Base-by-base conservation (phyloP, 2,888 invertebrate genomes). In the Molorchus minor region DNA sequence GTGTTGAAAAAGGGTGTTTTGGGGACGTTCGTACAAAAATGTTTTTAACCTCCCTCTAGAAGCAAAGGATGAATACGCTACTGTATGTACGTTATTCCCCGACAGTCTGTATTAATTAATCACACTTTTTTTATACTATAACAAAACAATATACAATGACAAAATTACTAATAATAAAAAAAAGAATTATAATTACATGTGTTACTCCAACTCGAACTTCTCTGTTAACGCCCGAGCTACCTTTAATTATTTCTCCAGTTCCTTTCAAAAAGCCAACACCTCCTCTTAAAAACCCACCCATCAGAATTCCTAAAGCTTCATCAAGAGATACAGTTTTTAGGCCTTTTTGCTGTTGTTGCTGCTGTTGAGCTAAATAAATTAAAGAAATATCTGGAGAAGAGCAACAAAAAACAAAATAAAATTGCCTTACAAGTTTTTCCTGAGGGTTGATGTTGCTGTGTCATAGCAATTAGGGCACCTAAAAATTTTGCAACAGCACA, bases 121-220 rank as follows among this genome's bases (percentile, higher is more conserved):
- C n/a, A n/a, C n/a, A n/a, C n/a, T n/a, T n/a, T n/a, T n/a, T n/a
- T n/a, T n/a, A n/a, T n/a, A n/a, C n/a, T n/a, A n/a, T n/a, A n/a
- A n/a, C n/a, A n/a, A n/a, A 35, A 2, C 20, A 33, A 29, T 30
- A n/a, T 12, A 33, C 33, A 7, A n/a, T 33, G 33, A 3, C 5
- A n/a, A n/a, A 10, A 33, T 33, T 10, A n/a, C n/a, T n/a, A n/a
- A n/a, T n/a, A n/a, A n/a, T n/a, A n/a, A n/a, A n/a, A n/a, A n/a
- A n/a, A n/a, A n/a, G n/a, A n/a, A n/a, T n/a, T n/a, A n/a, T n/a
- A n/a, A n/a, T 87, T 81, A 95, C 95, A 84, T 98, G 95, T 2
- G 98, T 97, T 0, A 99, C 94, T 59, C 98, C 98, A 57, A 99
- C 96, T 67, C 98, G 86, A 54, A 98, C 94, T 85, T 99, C 98